Base-by-base conservation (phyloP, 1,140 invertebrate genomes). In the Cotesia typhae region DNA sequence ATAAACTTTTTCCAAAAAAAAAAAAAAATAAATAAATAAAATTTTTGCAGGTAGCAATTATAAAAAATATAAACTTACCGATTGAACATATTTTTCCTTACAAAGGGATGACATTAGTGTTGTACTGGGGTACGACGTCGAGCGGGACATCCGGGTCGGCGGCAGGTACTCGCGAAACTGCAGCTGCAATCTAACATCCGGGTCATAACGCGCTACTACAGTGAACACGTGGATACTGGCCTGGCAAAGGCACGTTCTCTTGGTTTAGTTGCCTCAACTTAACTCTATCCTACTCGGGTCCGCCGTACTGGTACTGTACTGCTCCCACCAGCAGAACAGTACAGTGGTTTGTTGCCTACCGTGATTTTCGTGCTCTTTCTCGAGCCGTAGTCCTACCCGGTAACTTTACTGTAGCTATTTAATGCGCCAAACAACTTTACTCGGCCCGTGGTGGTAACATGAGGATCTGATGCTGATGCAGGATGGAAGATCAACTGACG, bases 151-250 rank as follows among this genome's bases (percentile, higher is more conserved):
- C 84, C 85, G 84, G 85, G 83, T 85, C 80, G 82, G 82, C 84
- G 82, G 82, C 84, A 82, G 83, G 84, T 84, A 84, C 81, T 83
- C 84, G 84, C 84, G 81, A 86, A 85, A 85, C 83, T 85, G 80
- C 85, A 82, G 83, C 83, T 86, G 84, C 84, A 83, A 86, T 87
- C 85, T 87, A 87, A 87, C 85, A 87, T 87, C 86, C 86, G 86
- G 86, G 86, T 87, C 85, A 87, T 87, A 87, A 87, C 85, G 84
- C 85, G 85, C 85, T 84, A 86, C 85, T 84, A 85, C 83, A 85
- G 83, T 86, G 84, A 86, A 86, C 85, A 87, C 85, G 85, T 87
- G 85, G 85, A 84, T 86, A 85, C 83, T 83, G 79, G 80, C 81
- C 83, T 83, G 79, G 80, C 81, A 77, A 81, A 82, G 83, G 80